phyloP scores from a whole-genome alignment of 2,797 vertebrate genomes.

The Melopsittacus undulatus region DNA sequence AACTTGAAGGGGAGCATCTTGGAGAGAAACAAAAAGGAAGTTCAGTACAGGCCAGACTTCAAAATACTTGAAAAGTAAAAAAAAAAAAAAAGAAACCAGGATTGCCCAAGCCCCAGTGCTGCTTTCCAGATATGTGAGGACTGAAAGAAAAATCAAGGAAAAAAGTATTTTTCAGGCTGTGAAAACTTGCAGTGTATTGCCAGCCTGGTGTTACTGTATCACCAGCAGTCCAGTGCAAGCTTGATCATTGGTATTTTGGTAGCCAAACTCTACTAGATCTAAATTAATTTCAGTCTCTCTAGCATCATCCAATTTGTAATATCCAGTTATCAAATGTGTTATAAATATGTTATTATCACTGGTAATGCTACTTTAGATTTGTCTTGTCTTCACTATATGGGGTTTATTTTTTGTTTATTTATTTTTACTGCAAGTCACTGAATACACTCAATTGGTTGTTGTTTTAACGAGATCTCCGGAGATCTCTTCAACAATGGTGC shows the following conservation, averaged over 20 bases:
- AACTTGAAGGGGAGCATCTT: neutral
- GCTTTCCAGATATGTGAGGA: neutral
- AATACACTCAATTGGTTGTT: conserved; percentile 62
- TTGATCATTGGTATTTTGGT: conserved; percentile 44
- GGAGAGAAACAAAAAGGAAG: neutral
- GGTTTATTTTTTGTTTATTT: conserved; percentile 38
- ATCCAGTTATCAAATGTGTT: conserved; percentile 64
- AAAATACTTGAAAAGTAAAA: conserved; percentile 1
- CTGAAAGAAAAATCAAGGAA: neutral
- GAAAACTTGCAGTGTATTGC: neutral
- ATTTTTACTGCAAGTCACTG: conserved; percentile 43
- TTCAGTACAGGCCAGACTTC: neutral
- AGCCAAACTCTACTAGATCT: conserved; percentile 17
- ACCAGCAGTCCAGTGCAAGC: neutral
- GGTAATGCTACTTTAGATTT: conserved; percentile 56
- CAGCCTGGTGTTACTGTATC: neutral
- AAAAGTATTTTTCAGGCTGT: neutral
- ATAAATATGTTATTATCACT: conserved; percentile 39
- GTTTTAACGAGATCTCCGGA: conserved; percentile 78
- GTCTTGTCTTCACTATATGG: conserved; percentile 37
- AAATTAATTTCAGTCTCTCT: conserved; percentile 62
- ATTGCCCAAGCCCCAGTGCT: neutral
- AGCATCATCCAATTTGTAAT: conserved; percentile 49
- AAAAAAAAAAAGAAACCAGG: neutral
- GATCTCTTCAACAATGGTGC: conserved; percentile 49